These are phyloP conservation scores for Geococcyx californianus DNA, from an alignment of 2,113 vertebrate species.

Conservation along the genomic window DNA sequence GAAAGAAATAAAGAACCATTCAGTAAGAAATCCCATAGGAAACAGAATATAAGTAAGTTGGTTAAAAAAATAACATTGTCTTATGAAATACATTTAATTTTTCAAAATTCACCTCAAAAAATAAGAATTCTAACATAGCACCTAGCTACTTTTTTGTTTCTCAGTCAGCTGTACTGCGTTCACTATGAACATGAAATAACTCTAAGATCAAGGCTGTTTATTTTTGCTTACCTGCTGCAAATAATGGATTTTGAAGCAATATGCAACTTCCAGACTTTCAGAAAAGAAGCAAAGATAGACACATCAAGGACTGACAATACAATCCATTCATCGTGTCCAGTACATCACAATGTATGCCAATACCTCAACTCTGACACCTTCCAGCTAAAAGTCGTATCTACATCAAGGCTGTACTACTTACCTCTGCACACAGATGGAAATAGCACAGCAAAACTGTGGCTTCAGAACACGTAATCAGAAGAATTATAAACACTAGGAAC, in stretches of 20 bases:
- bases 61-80: background rate
- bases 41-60: background rate
- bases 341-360: background rate
- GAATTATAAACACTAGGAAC: constrained; percentile 91
- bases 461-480: constrained; percentile 91
- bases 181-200: background rate
- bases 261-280: background rate
- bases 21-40: background rate
- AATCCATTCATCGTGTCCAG: background rate
- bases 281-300: background rate
- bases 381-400: background rate
- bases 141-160: background rate
- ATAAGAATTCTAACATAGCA: background rate
- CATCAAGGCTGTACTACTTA: constrained; percentile 46
- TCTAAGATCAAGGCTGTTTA: background rate
- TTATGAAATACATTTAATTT: background rate
- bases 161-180: background rate
- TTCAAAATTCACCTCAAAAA: background rate
- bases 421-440: constrained; percentile 92
- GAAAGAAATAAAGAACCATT: background rate
- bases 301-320: background rate
- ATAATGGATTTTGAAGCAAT: background rate
- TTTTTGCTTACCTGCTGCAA: background rate
- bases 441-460: constrained; percentile 90
- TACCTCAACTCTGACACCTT: background rate